Percentiles rank a stretch among this genome's conserved stretches.
Evolutionary conservation across 2,113 vertebrate genomes (phyloP).

Genomic region (Triplophysa siluroides): DNA sequence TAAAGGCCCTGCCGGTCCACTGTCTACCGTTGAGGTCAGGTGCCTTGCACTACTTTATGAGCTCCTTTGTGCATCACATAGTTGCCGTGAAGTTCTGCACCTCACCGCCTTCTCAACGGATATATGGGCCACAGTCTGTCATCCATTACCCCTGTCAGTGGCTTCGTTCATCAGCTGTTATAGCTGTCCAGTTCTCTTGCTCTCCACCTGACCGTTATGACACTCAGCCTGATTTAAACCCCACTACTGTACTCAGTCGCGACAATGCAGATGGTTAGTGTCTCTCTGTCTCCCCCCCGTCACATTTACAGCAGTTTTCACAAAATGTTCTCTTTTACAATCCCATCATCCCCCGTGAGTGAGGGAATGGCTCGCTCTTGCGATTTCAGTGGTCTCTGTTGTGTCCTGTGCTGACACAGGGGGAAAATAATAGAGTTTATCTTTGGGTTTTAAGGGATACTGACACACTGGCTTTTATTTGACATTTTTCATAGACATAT

Average conservation of each 20-base stretch:
- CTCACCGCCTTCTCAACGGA: slow-evolving; percentile 62
- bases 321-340: slow-evolving; percentile 94
- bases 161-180: slow-evolving; percentile 72
- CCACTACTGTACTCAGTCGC: slow-evolving; percentile 76
- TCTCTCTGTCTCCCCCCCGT: slow-evolving; percentile 72
- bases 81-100: slow-evolving; percentile 47
- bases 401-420: slow-evolving; percentile 78
- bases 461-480: slow-evolving; percentile 74
- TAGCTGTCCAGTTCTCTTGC: slow-evolving; percentile 71
- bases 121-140: slow-evolving; percentile 77
- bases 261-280: slow-evolving; percentile 60
- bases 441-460: slow-evolving; percentile 70
- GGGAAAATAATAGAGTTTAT: slow-evolving; percentile 77
- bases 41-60: slow-evolving; percentile 85
- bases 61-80: slow-evolving; percentile 73
- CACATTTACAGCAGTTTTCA: slow-evolving; percentile 92
- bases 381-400: slow-evolving; percentile 85
- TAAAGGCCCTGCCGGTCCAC: slow-evolving; percentile 81
- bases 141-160: slow-evolving; percentile 85
- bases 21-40: slow-evolving; percentile 83
- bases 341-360: slow-evolving; percentile 83
- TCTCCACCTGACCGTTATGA: slow-evolving; percentile 72
- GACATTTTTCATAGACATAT: slow-evolving; percentile 72
- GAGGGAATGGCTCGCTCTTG: slow-evolving; percentile 87
- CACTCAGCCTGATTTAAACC: slow-evolving; percentile 91